Evolutionary conservation across 1,140 invertebrate species (phyloP).

Genomic region (Drosophila asahinai): DNA sequence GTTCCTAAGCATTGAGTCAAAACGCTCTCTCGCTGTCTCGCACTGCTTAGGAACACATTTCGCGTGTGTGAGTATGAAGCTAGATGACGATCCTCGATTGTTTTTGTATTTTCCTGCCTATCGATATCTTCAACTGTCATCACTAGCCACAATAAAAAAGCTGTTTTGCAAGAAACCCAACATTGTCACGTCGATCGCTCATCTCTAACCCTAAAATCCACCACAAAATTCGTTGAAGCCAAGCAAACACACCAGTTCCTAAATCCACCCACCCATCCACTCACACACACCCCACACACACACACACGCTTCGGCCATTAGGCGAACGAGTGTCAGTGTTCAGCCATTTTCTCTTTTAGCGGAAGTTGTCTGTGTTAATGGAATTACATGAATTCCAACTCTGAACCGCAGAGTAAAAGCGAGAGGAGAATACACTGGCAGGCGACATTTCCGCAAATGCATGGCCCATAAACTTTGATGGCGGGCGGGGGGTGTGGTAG

Average conservation of each 20-base stretch:
- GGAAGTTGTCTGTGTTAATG: constrained; percentile 79
- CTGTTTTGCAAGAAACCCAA: background rate
- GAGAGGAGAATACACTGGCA: constrained; percentile 43
- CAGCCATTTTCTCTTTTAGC: constrained; percentile 68
- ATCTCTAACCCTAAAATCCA: constrained; percentile 2
- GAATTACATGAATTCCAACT: constrained; percentile 80
- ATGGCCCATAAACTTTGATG: constrained; percentile 59
- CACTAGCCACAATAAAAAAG: background rate
- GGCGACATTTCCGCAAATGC: constrained; percentile 64
- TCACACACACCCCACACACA: constrained; percentile 11
- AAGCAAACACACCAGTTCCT: constrained; percentile 1
- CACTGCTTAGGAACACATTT: no score
- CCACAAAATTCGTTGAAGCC: constrained; percentile 6
- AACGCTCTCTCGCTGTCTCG: no score
- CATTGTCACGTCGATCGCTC: background rate
- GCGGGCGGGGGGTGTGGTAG: background rate
- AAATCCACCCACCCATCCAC: background rate
- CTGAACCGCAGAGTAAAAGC: constrained; percentile 63
- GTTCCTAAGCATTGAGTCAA: no score
- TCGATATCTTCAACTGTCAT: no score
- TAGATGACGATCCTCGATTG: no score
- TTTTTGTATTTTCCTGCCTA: no score
- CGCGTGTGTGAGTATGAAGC: no score
- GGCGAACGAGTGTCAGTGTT: constrained; percentile 56
- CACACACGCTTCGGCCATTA: constrained; percentile 60